A percentile compares a stretch with the other conserved stretches of the same genome.
phyloP scores from a whole-genome alignment of 2,113 vertebrate species.

The Clupea harengus region DNA sequence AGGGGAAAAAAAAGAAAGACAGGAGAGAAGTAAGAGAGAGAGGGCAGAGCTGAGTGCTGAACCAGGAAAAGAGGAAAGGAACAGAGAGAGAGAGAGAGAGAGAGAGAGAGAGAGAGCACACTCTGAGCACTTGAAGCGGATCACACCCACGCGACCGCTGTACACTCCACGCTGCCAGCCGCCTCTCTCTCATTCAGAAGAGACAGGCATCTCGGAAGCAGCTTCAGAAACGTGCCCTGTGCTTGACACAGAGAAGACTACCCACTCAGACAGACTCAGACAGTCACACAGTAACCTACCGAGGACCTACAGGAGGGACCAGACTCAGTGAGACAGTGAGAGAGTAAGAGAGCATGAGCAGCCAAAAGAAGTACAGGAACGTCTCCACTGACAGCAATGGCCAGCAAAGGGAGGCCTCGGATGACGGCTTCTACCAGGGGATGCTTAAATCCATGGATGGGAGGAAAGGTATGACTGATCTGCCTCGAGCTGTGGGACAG shows the following conservation, averaged over 20 bases:
- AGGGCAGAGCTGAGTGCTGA: not conserved
- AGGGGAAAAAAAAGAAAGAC: not conserved
- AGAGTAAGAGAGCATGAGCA: conserved; percentile 58
- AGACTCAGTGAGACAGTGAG: not conserved
- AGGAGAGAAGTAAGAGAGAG: not conserved
- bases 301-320: conserved; percentile 38
- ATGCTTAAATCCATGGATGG: conserved; percentile 74
- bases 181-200: conserved; percentile 4
- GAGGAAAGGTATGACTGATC: conserved; percentile 70
- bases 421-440: conserved; percentile 71
- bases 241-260: not conserved
- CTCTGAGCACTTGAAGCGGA: not conserved
- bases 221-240: conserved; percentile 2
- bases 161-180: not conserved
- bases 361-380: conserved; percentile 65
- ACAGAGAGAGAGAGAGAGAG: not conserved
- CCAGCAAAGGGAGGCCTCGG: conserved; percentile 68
- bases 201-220: not conserved
- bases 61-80: not conserved
- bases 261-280: conserved; percentile 58
- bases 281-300: conserved; percentile 58
- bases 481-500: conserved; percentile 9
- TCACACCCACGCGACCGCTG: not conserved
- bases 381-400: conserved; percentile 39
- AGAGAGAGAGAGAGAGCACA: not conserved